Percentiles rank a stretch among this genome's conserved stretches.
Conservation (phyloP, 23 tunicate genomes). For the Trididemnum nubilum region DNA sequence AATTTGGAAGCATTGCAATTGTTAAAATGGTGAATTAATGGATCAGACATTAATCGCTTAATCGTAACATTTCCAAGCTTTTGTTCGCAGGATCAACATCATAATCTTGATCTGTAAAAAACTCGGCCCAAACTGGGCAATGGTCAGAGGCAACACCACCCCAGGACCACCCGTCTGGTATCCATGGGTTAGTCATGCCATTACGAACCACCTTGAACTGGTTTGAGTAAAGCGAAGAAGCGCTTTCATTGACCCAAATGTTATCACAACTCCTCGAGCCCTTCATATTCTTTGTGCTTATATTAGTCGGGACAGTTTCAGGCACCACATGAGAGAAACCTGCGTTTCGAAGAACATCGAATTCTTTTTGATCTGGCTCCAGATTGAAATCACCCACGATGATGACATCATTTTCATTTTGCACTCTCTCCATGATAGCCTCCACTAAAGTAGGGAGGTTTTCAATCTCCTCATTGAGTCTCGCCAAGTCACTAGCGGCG, state of each 20-base stretch:
- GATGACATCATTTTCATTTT: constrained; percentile 37
- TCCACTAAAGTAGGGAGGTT: constrained; percentile 25
- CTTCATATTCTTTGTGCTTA: constrained; percentile 47
- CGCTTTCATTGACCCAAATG: constrained; percentile 33
- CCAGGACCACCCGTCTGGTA: constrained; percentile 69
- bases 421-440: constrained; percentile 4
- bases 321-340: constrained; percentile 32
- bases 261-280: constrained; percentile 52
- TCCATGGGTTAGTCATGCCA: constrained; percentile 61
- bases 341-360: constrained; percentile 24
- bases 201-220: constrained; percentile 35
- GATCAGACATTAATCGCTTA: neutral
- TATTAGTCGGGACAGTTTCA: constrained; percentile 32
- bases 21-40: neutral
- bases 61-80: constrained; percentile 6
- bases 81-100: constrained; percentile 4
- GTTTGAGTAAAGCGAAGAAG: neutral
- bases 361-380: constrained; percentile 36
- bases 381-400: constrained; percentile 45
- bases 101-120: constrained; percentile 27
- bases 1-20: no score
- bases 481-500: constrained; percentile 1
- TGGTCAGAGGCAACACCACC: constrained; percentile 56
- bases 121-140: constrained; percentile 52
- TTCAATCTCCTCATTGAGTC: constrained; percentile 19